These are phyloP conservation scores for Gallinago jamesoni DNA, from an alignment of 2,113 vertebrate species.

Conservation along the genomic window DNA sequence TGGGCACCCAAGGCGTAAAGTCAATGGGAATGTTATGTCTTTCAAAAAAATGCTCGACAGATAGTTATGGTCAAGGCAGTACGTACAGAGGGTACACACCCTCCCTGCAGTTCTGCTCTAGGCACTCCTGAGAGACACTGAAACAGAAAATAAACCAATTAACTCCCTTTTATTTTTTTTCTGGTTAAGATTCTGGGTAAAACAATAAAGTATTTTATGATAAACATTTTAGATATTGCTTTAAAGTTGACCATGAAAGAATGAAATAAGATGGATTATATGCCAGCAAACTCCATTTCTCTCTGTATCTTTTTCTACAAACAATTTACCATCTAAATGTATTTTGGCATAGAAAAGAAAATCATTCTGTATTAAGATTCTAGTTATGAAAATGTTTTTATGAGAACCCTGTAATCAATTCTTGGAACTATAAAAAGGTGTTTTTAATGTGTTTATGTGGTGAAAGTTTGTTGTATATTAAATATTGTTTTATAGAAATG, in stretches of 20 bases:
- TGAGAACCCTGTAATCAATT: slow-evolving; percentile 77
- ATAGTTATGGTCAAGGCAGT: neutral
- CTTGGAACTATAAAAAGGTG: slow-evolving; percentile 77
- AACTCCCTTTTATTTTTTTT: neutral
- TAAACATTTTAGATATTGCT: slow-evolving; percentile 20
- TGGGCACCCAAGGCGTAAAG: slow-evolving; percentile 22
- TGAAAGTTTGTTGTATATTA: slow-evolving; percentile 81
- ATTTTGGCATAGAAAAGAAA: slow-evolving; percentile 79
- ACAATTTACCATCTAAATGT: slow-evolving; percentile 77
- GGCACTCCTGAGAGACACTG: neutral
- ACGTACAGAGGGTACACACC: neutral
- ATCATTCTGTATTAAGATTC: slow-evolving; percentile 80
- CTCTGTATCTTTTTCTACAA: slow-evolving; percentile 71
- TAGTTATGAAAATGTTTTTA: slow-evolving; percentile 81
- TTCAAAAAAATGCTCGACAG: neutral
- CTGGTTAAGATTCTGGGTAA: slow-evolving; percentile 37
- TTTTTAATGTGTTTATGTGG: slow-evolving; percentile 80
- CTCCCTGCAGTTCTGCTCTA: neutral
- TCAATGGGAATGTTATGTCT: slow-evolving; percentile 2
- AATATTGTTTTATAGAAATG: slow-evolving; percentile 82
- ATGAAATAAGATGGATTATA: slow-evolving; percentile 58
- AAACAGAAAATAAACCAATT: neutral
- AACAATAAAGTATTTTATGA: slow-evolving; percentile 36
- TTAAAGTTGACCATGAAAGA: slow-evolving; percentile 57
- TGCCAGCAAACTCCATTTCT: slow-evolving; percentile 75